A percentile compares a stretch with the other conserved stretches of the same genome.
Evolutionary conservation across 2,113 vertebrate genomes (phyloP).

Genomic region (Aphelocoma coerulescens): DNA sequence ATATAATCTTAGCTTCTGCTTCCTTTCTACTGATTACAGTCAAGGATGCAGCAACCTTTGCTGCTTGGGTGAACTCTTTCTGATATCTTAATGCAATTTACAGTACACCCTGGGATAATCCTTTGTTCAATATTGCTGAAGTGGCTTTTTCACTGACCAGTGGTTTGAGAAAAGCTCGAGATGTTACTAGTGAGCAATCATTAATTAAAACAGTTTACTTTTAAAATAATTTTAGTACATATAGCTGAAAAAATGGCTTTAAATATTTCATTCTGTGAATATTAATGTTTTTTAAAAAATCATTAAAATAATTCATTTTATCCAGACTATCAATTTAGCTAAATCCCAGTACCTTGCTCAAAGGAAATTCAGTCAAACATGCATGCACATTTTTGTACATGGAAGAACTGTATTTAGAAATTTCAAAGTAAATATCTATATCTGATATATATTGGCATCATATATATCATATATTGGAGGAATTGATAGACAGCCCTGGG

Average conservation of each 20-base stretch:
- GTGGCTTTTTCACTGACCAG: conserved; percentile 41
- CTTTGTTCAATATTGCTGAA: conserved; percentile 40
- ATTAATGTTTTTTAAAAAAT: not conserved
- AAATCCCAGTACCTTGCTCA: not conserved
- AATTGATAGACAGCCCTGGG: not conserved
- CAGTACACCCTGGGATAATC: not conserved
- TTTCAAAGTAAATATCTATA: not conserved
- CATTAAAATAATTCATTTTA: not conserved
- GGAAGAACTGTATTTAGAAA: not conserved
- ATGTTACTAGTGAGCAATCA: not conserved
- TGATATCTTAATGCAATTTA: conserved; percentile 47
- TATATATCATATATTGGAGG: too few species aligned
- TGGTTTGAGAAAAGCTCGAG: conserved; percentile 4
- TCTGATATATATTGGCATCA: not conserved
- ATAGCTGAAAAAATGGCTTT: not conserved
- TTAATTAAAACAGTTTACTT: conserved; percentile 14
- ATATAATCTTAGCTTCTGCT: not conserved
- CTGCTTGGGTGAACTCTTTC: conserved; percentile 31
- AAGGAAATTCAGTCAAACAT: not conserved
- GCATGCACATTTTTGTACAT: not conserved
- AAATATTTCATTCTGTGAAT: not conserved
- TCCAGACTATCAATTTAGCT: not conserved
- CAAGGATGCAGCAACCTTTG: conserved; percentile 46
- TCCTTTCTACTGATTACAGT: conserved; percentile 18
- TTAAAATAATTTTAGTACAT: not conserved